phyloP scores from a whole-genome alignment of 2,797 vertebrate genomes.

The Lemur catta region DNA sequence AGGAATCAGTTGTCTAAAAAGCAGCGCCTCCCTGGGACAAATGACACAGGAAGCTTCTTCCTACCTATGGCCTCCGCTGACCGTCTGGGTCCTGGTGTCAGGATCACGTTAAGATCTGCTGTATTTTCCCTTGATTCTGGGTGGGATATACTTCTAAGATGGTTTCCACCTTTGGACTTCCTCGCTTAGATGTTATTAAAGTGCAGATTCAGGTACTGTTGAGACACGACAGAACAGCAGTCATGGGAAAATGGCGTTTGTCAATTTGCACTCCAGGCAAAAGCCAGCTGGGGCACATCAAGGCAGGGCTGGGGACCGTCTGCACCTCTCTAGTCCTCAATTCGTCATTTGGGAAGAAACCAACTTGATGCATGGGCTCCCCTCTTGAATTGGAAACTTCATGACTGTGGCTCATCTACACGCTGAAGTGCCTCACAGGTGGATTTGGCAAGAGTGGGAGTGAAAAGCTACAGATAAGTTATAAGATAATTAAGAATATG shows the following conservation, averaged over 20 bases:
- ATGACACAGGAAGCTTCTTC: accelerated
- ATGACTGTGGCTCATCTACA: accelerated
- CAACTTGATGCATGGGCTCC: neutral
- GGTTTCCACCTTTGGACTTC: neutral
- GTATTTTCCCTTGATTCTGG: neutral
- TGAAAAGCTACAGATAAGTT: neutral
- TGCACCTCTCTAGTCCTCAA: too few relatives aligned
- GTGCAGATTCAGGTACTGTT: neutral
- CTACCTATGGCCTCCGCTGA: neutral
- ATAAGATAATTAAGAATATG: too few relatives aligned
- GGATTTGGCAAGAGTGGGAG: neutral
- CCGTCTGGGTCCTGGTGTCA: neutral
- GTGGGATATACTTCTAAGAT: neutral
- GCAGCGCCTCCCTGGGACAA: neutral
- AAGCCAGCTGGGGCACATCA: neutral
- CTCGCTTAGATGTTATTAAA: conserved; percentile 46
- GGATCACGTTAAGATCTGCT: neutral
- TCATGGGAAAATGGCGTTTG: neutral
- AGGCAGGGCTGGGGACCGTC: neutral
- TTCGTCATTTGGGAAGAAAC: neutral
- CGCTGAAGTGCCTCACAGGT: neutral
- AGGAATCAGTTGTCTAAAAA: neutral
- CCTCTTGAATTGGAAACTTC: neutral
- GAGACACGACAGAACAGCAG: neutral
- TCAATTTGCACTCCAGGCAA: neutral